These are phyloP conservation scores for Zeugodacus cucurbitae DNA, from an alignment of 1,140 invertebrate genomes.

Conservation along the genomic window DNA sequence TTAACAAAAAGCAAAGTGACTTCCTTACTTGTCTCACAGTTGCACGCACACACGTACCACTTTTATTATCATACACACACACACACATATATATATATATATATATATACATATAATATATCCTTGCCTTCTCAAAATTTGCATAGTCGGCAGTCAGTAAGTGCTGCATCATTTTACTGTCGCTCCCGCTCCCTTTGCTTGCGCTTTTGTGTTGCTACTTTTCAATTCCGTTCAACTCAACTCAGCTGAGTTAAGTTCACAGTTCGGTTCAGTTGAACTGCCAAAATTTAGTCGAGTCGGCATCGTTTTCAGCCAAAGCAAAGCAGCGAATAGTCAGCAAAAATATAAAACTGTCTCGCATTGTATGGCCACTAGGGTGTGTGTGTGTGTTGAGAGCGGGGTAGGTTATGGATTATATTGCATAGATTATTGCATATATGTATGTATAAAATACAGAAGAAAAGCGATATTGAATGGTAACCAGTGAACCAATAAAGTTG, in stretches of 20 bases:
- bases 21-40: slow-evolving; percentile 3
- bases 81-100: no score
- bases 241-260: neutral
- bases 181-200: neutral
- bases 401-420: neutral
- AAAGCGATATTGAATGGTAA: neutral
- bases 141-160: neutral
- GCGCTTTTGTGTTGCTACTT: neutral
- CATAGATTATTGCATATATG: neutral
- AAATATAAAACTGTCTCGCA: slow-evolving; percentile 1
- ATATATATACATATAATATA: neutral
- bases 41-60: no score
- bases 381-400: neutral
- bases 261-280: slow-evolving; percentile 33
- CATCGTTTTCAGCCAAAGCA: slow-evolving; percentile 18
- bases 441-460: neutral
- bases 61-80: no score
- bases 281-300: slow-evolving; percentile 39
- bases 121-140: neutral
- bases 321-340: neutral
- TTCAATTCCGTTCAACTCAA: neutral
- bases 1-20: slow-evolving; percentile 12
- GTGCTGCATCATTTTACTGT: neutral
- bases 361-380: neutral
- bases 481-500: neutral